Evolutionary conservation across 2,113 vertebrate genomes (phyloP).

Genomic region (Brachypodius melanocephalos): DNA sequence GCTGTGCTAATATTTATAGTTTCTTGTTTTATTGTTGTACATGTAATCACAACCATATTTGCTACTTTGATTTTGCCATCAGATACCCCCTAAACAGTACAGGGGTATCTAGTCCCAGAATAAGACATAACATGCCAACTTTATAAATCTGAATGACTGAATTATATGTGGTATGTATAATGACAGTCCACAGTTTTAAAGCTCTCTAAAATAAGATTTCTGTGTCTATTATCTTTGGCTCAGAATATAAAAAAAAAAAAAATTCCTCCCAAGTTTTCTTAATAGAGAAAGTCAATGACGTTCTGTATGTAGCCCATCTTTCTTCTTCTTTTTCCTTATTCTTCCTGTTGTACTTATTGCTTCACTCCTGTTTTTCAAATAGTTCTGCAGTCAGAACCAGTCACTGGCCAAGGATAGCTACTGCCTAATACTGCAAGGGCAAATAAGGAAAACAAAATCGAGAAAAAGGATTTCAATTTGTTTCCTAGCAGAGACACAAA

Average conservation of each 20-base stretch:
- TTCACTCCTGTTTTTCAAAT: background rate
- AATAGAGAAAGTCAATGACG: background rate
- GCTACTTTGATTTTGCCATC: background rate
- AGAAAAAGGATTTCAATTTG: slow-evolving; percentile 19
- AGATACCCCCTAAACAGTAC: background rate
- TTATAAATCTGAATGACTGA: background rate
- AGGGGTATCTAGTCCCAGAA: background rate
- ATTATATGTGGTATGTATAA: background rate
- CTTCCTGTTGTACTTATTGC: background rate
- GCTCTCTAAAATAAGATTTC: background rate
- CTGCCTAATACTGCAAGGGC: background rate
- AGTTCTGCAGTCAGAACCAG: background rate
- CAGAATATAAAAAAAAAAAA: background rate
- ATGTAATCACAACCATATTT: background rate
- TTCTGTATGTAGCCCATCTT: background rate
- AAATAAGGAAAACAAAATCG: slow-evolving; percentile 37
- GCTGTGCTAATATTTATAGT: background rate
- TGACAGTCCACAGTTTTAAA: background rate
- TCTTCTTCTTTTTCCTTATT: background rate
- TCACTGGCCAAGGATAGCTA: background rate
- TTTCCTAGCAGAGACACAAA: slow-evolving; percentile 18
- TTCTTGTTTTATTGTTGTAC: background rate
- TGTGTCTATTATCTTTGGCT: background rate
- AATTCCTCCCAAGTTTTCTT: background rate
- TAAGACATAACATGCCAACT: background rate